A percentile compares a stretch with the other conserved stretches of the same genome.
Evolutionary conservation across 2,888 invertebrate genomes (phyloP).

Genomic region (Trichogramma dendrolimi): DNA sequence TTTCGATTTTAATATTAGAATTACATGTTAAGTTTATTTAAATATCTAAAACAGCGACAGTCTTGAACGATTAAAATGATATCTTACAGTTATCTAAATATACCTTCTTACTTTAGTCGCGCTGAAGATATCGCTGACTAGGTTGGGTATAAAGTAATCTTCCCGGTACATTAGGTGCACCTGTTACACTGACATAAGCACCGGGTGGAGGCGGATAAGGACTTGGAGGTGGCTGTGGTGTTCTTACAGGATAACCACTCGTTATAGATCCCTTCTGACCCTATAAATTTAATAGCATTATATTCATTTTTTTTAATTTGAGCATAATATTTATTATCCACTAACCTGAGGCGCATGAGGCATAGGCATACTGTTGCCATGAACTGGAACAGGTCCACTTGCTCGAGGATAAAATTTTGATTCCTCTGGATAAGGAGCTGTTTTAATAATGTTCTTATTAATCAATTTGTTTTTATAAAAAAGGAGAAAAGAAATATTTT

Average conservation of each 20-base stretch:
- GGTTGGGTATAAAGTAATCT: constrained; percentile 47
- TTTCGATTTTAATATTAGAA: not conserved
- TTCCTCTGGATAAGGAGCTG: constrained; percentile 48
- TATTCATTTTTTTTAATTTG: not conserved
- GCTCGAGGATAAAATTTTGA: constrained; percentile 52
- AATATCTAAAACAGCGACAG: too few species aligned
- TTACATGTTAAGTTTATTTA: too few species aligned
- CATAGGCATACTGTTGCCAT: constrained; percentile 57
- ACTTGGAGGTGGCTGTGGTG: constrained; percentile 46
- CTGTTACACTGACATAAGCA: constrained; percentile 44
- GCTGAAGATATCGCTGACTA: constrained; percentile 45
- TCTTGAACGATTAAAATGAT: too few species aligned
- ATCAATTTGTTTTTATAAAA: not conserved
- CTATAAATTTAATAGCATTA: constrained; percentile 45
- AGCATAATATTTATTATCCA: constrained; percentile 5
- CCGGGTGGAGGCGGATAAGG: constrained; percentile 42
- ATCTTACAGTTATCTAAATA: too few species aligned
- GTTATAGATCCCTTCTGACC: constrained; percentile 52
- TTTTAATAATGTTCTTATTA: not conserved
- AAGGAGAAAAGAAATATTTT: not conserved
- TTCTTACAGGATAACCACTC: constrained; percentile 76
- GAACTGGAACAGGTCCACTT: constrained; percentile 57
- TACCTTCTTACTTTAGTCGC: constrained; percentile 31
- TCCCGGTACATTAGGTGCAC: constrained; percentile 41
- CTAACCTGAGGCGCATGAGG: constrained; percentile 56